phyloP scores from a whole-genome alignment of 2,888 invertebrate species.

The Choreutis nemorana region DNA sequence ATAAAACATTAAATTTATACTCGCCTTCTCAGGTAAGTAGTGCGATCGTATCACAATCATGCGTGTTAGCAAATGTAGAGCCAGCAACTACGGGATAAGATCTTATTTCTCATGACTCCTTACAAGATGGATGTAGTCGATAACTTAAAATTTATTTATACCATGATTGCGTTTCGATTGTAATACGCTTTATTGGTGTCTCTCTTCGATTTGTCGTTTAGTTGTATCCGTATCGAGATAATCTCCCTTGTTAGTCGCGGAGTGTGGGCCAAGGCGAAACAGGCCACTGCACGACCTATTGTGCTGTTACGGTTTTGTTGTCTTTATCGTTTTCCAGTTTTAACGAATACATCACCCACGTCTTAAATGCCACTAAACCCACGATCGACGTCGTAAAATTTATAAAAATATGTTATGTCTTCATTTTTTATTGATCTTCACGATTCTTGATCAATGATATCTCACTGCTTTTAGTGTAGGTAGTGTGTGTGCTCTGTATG shows the following conservation, averaged over 20 bases:
- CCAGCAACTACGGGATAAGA: constrained; percentile 22
- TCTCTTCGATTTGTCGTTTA: constrained; percentile 26
- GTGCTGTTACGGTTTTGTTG: constrained; percentile 5
- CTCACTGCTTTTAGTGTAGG: too few relatives aligned
- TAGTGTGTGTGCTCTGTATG: too few relatives aligned
- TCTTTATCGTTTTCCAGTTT: constrained; percentile 9
- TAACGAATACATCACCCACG: constrained; percentile 13
- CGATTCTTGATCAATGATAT: too few relatives aligned
- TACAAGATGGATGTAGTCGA: constrained; percentile 22
- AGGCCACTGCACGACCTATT: constrained; percentile 3
- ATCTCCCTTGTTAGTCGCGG: constrained; percentile 9
- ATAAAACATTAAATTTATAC: constrained; percentile 29
- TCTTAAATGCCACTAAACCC: constrained; percentile 12
- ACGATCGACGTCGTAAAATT: too few relatives aligned
- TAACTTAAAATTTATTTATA: constrained; percentile 26
- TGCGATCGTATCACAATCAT: constrained; percentile 22
- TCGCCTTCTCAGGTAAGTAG: constrained; percentile 24
- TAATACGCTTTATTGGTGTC: constrained; percentile 32
- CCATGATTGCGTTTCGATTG: constrained; percentile 28
- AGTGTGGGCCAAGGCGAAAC: constrained; percentile 13
- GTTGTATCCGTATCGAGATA: constrained; percentile 21
- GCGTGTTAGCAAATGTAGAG: constrained; percentile 24
- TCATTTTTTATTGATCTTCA: too few relatives aligned
- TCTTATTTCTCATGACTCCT: constrained; percentile 22
- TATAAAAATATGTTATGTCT: too few relatives aligned